A percentile compares a stretch with the other conserved stretches of the same genome.
phyloP scores from a whole-genome alignment of 2,888 invertebrate genomes.

The Parnassius mnemosyne region DNA sequence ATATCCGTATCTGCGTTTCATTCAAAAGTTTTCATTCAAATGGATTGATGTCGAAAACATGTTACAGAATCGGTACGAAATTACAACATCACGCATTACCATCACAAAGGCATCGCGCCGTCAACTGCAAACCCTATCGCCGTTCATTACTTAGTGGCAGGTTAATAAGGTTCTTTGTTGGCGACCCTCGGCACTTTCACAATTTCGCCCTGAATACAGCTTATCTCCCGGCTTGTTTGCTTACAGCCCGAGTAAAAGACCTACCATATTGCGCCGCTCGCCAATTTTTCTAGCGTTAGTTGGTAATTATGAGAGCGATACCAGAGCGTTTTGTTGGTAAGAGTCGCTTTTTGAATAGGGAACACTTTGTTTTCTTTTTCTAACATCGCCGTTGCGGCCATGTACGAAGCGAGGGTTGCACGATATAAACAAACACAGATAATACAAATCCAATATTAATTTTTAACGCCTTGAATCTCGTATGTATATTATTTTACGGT shows the following conservation, averaged over 20 bases:
- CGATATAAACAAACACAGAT: no score
- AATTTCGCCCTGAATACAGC: conserved; percentile 73
- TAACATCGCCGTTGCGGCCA: conserved; percentile 1
- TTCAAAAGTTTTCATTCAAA: not conserved
- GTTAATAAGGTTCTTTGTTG: conserved; percentile 76
- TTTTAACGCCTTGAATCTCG: no score
- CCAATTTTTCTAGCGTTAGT: conserved; percentile 67
- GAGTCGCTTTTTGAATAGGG: conserved; percentile 15
- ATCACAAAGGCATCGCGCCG: conserved; percentile 49
- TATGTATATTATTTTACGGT: no score
- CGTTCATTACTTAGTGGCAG: conserved; percentile 71
- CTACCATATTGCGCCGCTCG: conserved; percentile 40
- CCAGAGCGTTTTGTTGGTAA: conserved; percentile 32
- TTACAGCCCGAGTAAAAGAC: conserved; percentile 55
- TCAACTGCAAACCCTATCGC: conserved; percentile 56
- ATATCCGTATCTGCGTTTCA: no score
- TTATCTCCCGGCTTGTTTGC: conserved; percentile 72
- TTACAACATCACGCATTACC: conserved; percentile 54
- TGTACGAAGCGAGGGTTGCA: not conserved
- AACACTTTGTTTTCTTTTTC: conserved; percentile 2
- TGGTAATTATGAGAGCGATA: conserved; percentile 59
- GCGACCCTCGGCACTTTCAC: conserved; percentile 58
- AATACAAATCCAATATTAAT: no score
- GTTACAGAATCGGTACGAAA: conserved; percentile 44
- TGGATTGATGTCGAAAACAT: not conserved